Percentiles rank a stretch among this genome's conserved stretches.
phyloP scores from a whole-genome alignment of 2,797 vertebrate species.

The Alouatta caraya region DNA sequence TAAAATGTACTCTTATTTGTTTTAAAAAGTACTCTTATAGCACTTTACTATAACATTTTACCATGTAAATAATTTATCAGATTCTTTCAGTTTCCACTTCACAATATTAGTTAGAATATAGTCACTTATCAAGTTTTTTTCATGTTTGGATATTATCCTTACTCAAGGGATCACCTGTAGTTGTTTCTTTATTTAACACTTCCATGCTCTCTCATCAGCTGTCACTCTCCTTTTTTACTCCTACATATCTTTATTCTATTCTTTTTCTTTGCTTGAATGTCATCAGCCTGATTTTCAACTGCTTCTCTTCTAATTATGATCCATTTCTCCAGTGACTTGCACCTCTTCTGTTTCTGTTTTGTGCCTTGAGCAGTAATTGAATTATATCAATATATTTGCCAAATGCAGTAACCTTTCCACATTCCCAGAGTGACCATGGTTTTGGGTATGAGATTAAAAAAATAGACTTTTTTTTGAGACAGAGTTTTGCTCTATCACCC shows the following conservation, averaged over 20 bases:
- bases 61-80: neutral
- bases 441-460: neutral
- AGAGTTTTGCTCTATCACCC: accelerated
- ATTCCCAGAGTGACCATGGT: neutral
- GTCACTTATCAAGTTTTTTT: neutral
- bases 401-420: neutral
- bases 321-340: neutral
- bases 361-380: neutral
- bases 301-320: neutral
- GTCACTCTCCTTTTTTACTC: neutral
- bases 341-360: neutral
- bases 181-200: neutral
- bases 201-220: accelerated
- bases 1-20: neutral
- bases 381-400: neutral
- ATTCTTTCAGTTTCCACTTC: neutral
- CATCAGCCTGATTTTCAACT: accelerated
- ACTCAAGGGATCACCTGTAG: neutral
- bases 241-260: neutral
- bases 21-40: neutral
- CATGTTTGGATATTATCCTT: neutral
- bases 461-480: neutral
- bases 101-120: neutral
- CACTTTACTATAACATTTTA: neutral
- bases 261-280: neutral